phyloP scores from a whole-genome alignment of 2,888 invertebrate genomes.

The Blastobasis lacticolella region DNA sequence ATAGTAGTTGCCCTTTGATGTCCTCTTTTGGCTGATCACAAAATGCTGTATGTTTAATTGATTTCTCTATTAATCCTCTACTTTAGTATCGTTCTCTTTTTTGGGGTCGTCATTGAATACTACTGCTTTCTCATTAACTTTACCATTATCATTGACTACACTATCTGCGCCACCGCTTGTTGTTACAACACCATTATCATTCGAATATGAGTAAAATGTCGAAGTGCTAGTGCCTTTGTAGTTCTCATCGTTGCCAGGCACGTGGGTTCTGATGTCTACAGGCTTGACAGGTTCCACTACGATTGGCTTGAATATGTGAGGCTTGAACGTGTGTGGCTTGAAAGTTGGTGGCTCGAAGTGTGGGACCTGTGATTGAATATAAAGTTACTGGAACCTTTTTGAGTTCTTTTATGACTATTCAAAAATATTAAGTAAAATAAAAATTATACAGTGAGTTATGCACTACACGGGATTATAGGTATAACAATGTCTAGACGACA shows the following conservation, averaged over 20 bases:
- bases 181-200: conserved; percentile 71
- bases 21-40: no score
- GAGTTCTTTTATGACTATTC: no score
- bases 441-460: no score
- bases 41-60: no score
- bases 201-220: conserved; percentile 20
- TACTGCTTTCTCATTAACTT: conserved; percentile 30
- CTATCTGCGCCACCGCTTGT: conserved; percentile 69
- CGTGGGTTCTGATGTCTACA: conserved; percentile 5
- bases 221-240: conserved; percentile 15
- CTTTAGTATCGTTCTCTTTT: background rate
- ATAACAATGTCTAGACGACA: no score
- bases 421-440: no score
- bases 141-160: conserved; percentile 78
- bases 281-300: background rate
- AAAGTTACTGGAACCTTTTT: no score
- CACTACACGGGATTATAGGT: no score
- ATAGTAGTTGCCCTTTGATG: no score
- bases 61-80: no score
- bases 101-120: background rate
- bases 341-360: no score
- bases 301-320: conserved; percentile 8
- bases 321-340: background rate
- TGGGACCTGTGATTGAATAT: no score
- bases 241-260: conserved; percentile 13